A percentile compares a stretch with the other conserved stretches of the same genome.
These are phyloP conservation scores for Chelonus insularis DNA, from an alignment of 1,140 invertebrate species.

Conservation along the genomic window DNA sequence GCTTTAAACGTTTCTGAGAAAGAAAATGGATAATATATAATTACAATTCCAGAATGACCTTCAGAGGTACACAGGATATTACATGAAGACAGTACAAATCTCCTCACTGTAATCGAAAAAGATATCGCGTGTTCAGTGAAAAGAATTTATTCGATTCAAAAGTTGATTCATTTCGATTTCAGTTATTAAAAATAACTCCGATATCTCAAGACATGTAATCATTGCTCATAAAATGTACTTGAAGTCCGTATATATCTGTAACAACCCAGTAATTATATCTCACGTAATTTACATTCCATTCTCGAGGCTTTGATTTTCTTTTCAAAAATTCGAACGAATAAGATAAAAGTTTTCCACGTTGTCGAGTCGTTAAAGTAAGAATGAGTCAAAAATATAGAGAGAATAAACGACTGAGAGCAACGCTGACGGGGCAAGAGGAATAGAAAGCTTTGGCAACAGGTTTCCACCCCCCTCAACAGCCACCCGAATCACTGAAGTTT, in stretches of 20 bases:
- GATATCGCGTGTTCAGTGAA: conserved; percentile 4
- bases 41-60: conserved; percentile 25
- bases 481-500: conserved; percentile 14
- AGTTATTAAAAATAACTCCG: conserved; percentile 33
- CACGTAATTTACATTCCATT: conserved; percentile 39
- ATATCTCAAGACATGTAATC: conserved; percentile 39
- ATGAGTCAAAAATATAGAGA: neutral
- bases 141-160: conserved; percentile 16
- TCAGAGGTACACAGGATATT: conserved; percentile 8
- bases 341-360: conserved; percentile 30
- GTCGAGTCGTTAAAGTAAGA: conserved; percentile 2
- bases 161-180: conserved; percentile 34
- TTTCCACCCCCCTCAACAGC: conserved; percentile 44
- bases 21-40: conserved; percentile 15
- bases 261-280: conserved; percentile 21
- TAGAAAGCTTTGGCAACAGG: conserved; percentile 52
- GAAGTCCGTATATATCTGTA: conserved; percentile 27
- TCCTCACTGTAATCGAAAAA: conserved; percentile 1
- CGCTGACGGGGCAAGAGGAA: conserved; percentile 19
- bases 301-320: conserved; percentile 35
- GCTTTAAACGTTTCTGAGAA: neutral
- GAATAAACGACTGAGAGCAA: conserved; percentile 10
- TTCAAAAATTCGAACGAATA: conserved; percentile 31
- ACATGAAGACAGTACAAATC: conserved; percentile 10
- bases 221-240: conserved; percentile 40